Evolutionary conservation across 2,113 vertebrate species (phyloP).

Genomic region (Sebastes schlegelii): DNA sequence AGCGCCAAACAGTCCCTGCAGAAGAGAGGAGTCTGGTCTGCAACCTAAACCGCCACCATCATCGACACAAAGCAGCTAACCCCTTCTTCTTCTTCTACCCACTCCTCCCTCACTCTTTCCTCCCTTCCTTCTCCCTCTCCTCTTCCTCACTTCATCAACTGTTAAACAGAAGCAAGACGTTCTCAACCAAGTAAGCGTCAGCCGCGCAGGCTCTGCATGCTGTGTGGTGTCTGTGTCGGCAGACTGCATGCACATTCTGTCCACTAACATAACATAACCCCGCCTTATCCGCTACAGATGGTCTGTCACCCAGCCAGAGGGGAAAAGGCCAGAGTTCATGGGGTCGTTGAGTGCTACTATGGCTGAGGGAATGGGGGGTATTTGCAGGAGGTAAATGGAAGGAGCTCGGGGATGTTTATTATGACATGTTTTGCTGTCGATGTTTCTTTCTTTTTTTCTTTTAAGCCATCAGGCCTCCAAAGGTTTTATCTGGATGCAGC

Average conservation of each 20-base stretch:
- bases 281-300: conserved; percentile 51
- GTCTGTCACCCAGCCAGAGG: conserved; percentile 37
- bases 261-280: conserved; percentile 60
- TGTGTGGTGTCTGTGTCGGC: conserved; percentile 79
- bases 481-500: conserved; percentile 8
- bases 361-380: conserved; percentile 8
- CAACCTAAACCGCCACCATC: not conserved
- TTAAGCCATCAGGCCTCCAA: conserved; percentile 11
- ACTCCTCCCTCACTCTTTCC: conserved; percentile 6
- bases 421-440: not conserved
- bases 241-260: conserved; percentile 76
- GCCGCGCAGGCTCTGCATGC: conserved; percentile 81
- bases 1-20: not conserved
- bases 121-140: conserved; percentile 18
- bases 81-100: conserved; percentile 61
- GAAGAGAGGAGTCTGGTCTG: not conserved
- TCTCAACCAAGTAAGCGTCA: conserved; percentile 88
- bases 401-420: not conserved
- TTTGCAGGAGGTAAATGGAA: not conserved
- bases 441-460: conserved; percentile 15
- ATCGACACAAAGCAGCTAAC: conserved; percentile 39
- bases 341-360: conserved; percentile 29
- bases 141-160: conserved; percentile 47
- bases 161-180: conserved; percentile 88
- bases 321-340: conserved; percentile 46